Percentiles rank a stretch among this genome's conserved stretches.
phyloP scores from a whole-genome alignment of 2,113 vertebrate genomes.

The Tinamus guttatus region DNA sequence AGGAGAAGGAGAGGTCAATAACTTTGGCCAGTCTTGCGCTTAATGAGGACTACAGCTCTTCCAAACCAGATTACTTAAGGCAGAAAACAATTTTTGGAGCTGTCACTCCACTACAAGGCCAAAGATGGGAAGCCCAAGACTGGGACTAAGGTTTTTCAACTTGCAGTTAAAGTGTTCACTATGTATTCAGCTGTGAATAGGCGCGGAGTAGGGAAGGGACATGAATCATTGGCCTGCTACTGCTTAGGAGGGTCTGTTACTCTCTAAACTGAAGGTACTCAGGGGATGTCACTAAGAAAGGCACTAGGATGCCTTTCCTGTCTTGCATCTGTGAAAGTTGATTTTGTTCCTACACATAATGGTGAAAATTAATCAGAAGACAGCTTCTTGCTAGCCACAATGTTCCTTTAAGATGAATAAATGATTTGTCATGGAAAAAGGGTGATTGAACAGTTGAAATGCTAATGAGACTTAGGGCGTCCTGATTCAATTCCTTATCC shows the following conservation, averaged over 20 bases:
- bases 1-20: constrained; percentile 23
- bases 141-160: background rate
- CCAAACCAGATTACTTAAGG: background rate
- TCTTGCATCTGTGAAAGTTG: background rate
- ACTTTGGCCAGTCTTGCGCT: background rate
- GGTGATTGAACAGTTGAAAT: background rate
- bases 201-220: background rate
- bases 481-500: background rate
- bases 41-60: background rate
- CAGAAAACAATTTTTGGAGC: background rate
- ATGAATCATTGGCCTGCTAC: background rate
- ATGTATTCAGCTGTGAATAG: background rate
- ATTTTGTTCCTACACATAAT: background rate
- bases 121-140: background rate
- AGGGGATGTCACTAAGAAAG: background rate
- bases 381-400: background rate
- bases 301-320: background rate
- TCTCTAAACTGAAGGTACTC: background rate
- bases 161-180: background rate
- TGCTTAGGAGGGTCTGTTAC: background rate
- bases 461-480: background rate
- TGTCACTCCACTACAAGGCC: background rate
- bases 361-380: background rate
- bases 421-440: background rate
- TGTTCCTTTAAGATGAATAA: background rate